Evolutionary conservation across 1,140 invertebrate genomes (phyloP).

Genomic region (Philaenus spumarius): DNA sequence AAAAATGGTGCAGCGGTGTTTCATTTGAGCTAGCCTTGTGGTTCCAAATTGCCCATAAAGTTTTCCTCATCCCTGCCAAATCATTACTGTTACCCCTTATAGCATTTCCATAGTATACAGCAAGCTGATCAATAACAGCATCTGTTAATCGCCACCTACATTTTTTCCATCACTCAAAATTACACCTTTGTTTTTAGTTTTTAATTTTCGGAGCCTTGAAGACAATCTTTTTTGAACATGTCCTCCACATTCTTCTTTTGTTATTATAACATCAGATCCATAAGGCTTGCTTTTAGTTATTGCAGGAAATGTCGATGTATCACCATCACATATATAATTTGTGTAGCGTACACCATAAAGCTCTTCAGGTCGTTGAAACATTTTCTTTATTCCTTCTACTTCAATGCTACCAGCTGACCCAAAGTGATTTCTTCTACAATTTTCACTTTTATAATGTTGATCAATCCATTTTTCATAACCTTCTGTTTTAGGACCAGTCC

Average conservation of each 20-base stretch:
- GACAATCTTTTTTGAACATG: constrained; percentile 24
- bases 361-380: constrained; percentile 21
- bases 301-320: constrained; percentile 25
- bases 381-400: too few relatives aligned
- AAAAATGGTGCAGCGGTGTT: constrained; percentile 23
- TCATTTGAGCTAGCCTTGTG: constrained; percentile 20
- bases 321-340: constrained; percentile 28
- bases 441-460: constrained; percentile 4
- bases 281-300: too few relatives aligned
- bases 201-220: constrained; percentile 17
- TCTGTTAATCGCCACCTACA: constrained; percentile 18
- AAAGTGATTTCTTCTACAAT: too few relatives aligned
- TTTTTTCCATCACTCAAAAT: constrained; percentile 15
- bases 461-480: constrained; percentile 15
- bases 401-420: too few relatives aligned
- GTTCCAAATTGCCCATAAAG: constrained; percentile 24
- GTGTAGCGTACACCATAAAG: constrained; percentile 13
- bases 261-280: constrained; percentile 16
- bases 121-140: constrained; percentile 21
- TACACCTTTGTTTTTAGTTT: constrained; percentile 16
- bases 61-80: constrained; percentile 21
- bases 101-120: constrained; percentile 25
- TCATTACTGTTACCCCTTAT: constrained; percentile 18
- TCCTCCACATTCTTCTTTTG: constrained; percentile 20
- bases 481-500: constrained; percentile 4